Base-by-base conservation (phyloP, 2,888 invertebrate species). In the Rhabditoides inermis region DNA sequence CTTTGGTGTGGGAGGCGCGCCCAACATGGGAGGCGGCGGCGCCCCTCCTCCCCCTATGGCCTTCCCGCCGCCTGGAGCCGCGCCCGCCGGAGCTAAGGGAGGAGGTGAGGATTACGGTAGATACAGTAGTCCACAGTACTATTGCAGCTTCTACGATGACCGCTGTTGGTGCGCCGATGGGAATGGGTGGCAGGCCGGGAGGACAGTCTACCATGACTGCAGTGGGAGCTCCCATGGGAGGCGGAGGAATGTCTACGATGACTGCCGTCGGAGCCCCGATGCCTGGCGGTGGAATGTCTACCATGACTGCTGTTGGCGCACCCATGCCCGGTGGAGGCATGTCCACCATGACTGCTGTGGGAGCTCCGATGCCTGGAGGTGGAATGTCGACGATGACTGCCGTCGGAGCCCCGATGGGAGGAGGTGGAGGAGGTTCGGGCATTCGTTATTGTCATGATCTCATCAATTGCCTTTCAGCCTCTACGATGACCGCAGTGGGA, bases 321-420 rank as follows among this genome's bases (percentile, higher is more conserved):
- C n/a, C n/a, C n/a, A n/a, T n/a, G n/a, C n/a, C n/a, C n/a, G n/a
- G n/a, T n/a, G n/a, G n/a, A n/a, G n/a, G n/a, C n/a, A n/a, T n/a
- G n/a, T 39, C 39, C 6, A 39, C 39, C 6, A 39, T 39, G 39
- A 39, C 39, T 6, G 39, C 39, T 39, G 39, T 39, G 39, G 39
- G n/a, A n/a, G n/a, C n/a, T n/a, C n/a, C n/a, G n/a, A n/a, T n/a
- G n/a, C n/a, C n/a, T n/a, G n/a, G n/a, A n/a, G 39, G 39, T n/a
- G 39, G 39, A 18, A 6, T 18, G 12, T 39, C 39, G 20, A 39
- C 39, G n/a, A 39, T 39, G 39, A 39, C 39, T 7, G 39, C 39
- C 18, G 39, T 39, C 12, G 39, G 39, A 6, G 39, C 39, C 18
- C 12, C 20, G 39, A 10, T 18, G n/a, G 39, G 39, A 39, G 39